phyloP scores from a whole-genome alignment of 1,140 invertebrate species.

The Rhagoletis pomonella region DNA sequence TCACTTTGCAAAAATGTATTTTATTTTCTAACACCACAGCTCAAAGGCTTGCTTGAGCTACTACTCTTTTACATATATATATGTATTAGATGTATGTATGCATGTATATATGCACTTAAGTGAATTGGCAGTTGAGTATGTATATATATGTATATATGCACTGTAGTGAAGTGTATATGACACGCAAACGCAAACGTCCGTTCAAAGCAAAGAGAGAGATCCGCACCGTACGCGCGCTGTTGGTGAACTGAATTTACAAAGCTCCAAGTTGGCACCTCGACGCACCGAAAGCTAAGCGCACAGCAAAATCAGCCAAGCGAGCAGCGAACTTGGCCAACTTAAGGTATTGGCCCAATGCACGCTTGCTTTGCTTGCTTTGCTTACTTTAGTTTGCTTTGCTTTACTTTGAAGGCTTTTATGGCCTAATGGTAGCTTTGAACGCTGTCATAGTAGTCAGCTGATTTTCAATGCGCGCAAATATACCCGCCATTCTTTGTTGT shows the following conservation, averaged over 20 bases:
- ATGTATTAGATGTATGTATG: background rate
- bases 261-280: background rate
- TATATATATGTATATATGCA: background rate
- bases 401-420: too few species aligned
- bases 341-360: too few species aligned
- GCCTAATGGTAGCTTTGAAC: too few species aligned
- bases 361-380: too few species aligned
- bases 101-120: background rate
- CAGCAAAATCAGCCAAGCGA: slow-evolving; percentile 28
- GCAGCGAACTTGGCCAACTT: slow-evolving; percentile 16
- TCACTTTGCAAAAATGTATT: slow-evolving; percentile 7
- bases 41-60: background rate
- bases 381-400: too few species aligned
- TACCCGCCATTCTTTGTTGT: too few species aligned
- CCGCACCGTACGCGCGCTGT: slow-evolving; percentile 53
- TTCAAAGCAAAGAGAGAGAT: slow-evolving; percentile 52
- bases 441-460: too few species aligned
- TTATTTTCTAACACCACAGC: background rate
- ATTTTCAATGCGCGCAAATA: too few species aligned
- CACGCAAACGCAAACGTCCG: slow-evolving; percentile 38
- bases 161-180: background rate
- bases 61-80: background rate
- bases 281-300: slow-evolving; percentile 38
- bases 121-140: slow-evolving; percentile 37
- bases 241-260: slow-evolving; percentile 48